phyloP scores from a whole-genome alignment of 37 sponge, comb jelly and placozoan genomes.

The Spongilla lacustris region DNA sequence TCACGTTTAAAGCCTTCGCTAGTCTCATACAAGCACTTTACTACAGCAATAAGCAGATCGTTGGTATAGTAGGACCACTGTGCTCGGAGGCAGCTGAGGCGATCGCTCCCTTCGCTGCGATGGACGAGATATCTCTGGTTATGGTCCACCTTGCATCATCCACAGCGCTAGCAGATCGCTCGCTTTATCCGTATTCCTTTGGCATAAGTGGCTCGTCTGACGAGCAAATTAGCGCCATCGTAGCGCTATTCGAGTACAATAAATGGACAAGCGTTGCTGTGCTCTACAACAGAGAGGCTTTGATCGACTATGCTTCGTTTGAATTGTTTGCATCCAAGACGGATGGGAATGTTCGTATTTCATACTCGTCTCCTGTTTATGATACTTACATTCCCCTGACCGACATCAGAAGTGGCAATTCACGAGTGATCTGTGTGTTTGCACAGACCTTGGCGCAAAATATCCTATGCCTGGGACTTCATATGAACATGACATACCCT shows the following conservation, averaged over 20 bases:
- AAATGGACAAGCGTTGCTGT: slow-evolving; percentile 9
- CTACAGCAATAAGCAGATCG: background rate
- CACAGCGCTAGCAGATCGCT: slow-evolving; percentile 6
- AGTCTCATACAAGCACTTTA: background rate
- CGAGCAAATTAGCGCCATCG: background rate
- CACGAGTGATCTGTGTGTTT: slow-evolving; percentile 7
- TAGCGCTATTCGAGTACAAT: slow-evolving; percentile 17
- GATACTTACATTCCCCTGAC: background rate
- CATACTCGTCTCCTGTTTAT: background rate
- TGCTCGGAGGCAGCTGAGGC: slow-evolving; percentile 22
- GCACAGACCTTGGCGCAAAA: background rate
- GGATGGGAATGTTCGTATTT: background rate
- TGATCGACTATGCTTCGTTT: background rate
- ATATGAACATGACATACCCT: background rate
- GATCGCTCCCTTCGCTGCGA: background rate
- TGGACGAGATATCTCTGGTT: slow-evolving; percentile 4
- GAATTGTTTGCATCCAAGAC: background rate
- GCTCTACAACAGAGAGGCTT: background rate
- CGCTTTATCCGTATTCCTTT: slow-evolving; percentile 4
- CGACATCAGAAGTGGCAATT: background rate
- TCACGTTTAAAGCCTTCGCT: background rate
- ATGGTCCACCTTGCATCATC: slow-evolving; percentile 24
- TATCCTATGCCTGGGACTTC: slow-evolving; percentile 16
- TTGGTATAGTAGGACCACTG: slow-evolving; percentile 38
- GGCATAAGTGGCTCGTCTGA: slow-evolving; percentile 19